A percentile compares a stretch with the other conserved stretches of the same genome.
Conservation (phyloP, 2,113 vertebrate genomes). For the Tachycineta bicolor region DNA sequence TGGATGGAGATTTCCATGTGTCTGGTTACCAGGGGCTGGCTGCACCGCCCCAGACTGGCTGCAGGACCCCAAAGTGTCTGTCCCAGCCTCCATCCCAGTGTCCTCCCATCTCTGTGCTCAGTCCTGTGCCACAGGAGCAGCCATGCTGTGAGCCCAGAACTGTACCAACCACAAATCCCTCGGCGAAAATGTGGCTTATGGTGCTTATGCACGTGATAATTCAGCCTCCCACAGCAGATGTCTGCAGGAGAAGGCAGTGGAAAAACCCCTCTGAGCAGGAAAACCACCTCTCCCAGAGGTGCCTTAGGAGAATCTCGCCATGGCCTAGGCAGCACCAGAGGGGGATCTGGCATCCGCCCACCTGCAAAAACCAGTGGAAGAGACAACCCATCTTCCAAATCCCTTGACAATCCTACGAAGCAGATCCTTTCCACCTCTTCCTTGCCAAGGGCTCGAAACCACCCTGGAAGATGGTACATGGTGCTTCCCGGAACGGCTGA, state of each 20-base stretch:
- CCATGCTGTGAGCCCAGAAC: accelerated
- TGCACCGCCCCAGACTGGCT: not conserved
- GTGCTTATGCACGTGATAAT: not conserved
- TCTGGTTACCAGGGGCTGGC: not conserved
- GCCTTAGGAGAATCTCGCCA: not conserved
- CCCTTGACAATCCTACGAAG: not conserved
- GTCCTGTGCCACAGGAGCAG: not conserved
- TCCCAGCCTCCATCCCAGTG: not conserved
- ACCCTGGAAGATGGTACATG: accelerated
- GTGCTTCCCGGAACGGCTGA: accelerated
- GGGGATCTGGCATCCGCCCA: not conserved
- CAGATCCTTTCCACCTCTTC: not conserved
- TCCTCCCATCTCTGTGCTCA: accelerated
- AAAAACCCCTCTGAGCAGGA: not conserved
- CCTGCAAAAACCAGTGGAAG: not conserved
- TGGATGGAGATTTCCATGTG: not conserved
- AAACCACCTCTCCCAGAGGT: not conserved
- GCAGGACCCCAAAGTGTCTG: accelerated
- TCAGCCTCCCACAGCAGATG: not conserved
- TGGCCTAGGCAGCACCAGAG: not conserved
- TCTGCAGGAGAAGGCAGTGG: not conserved
- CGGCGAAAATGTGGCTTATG: not conserved
- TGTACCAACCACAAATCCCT: not conserved
- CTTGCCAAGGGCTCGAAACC: accelerated
- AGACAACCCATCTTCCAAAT: not conserved